phyloP scores from a whole-genome alignment of 2,113 vertebrate species.

The Hippopotamus amphibius region DNA sequence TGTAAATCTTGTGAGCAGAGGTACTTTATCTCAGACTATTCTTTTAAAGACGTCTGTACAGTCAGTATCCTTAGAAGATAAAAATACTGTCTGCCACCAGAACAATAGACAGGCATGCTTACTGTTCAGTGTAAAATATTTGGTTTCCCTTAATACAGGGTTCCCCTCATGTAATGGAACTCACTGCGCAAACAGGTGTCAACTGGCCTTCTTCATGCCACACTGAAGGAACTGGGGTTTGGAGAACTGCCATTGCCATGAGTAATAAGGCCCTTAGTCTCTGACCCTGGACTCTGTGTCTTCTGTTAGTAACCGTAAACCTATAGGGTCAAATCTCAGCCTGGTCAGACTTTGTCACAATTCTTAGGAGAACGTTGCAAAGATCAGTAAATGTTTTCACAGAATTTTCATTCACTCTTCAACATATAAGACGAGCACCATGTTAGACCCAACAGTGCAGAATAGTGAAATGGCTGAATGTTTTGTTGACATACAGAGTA shows the following conservation, averaged over 20 bases:
- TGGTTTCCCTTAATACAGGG: neutral
- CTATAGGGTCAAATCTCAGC: neutral
- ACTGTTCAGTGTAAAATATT: neutral
- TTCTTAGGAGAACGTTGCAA: neutral
- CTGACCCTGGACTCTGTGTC: neutral
- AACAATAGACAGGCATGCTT: neutral
- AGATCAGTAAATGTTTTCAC: constrained; percentile 33
- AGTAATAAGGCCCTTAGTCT: neutral
- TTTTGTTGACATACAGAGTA: neutral
- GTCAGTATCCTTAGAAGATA: neutral
- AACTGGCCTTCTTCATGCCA: neutral
- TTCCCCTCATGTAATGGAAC: neutral
- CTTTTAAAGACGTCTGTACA: neutral
- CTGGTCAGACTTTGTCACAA: neutral
- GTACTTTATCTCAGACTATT: neutral
- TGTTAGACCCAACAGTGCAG: neutral
- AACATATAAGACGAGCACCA: neutral
- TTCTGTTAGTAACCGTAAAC: neutral
- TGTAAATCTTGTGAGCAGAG: neutral
- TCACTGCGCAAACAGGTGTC: neutral
- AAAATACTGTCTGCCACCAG: neutral
- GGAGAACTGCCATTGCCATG: neutral
- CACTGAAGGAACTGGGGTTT: neutral
- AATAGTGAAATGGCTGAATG: neutral
- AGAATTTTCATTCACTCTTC: neutral